These are phyloP conservation scores for Poecilia gillii DNA, from an alignment of 2,797 vertebrate genomes.

Conservation along the genomic window DNA sequence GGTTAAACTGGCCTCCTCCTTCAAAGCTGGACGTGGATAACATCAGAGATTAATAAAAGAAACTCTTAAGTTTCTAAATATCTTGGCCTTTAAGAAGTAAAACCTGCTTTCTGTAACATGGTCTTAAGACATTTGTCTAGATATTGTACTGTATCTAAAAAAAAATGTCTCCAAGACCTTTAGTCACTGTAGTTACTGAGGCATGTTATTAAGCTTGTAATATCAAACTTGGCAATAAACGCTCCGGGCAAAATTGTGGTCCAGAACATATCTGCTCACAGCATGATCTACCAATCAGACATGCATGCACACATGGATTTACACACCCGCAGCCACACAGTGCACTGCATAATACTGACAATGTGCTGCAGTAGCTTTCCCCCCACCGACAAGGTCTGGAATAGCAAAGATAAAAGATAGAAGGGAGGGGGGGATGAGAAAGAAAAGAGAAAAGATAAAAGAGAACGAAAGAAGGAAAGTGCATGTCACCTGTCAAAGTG, in stretches of 20 bases:
- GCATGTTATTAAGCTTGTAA: conserved; percentile 42
- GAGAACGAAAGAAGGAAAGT: conserved; percentile 30
- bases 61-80: conserved; percentile 6
- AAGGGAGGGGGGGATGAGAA: neutral
- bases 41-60: conserved; percentile 2
- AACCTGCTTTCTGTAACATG: conserved; percentile 31
- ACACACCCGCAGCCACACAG: conserved; percentile 8
- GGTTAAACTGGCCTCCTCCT: no score
- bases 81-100: conserved; percentile 24
- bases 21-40: no score
- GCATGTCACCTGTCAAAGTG: conserved; percentile 63
- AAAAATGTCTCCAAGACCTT: conserved; percentile 43
- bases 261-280: conserved; percentile 35
- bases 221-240: conserved; percentile 27
- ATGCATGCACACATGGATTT: conserved; percentile 21
- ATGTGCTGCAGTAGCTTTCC: conserved; percentile 27
- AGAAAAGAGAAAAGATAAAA: conserved; percentile 30
- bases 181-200: conserved; percentile 40
- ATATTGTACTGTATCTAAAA: conserved; percentile 1
- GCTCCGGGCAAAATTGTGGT: conserved; percentile 34
- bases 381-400: conserved; percentile 35
- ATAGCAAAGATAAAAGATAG: conserved; percentile 47
- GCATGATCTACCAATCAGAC: conserved; percentile 27
- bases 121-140: neutral
- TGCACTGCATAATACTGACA: conserved; percentile 14